These are phyloP conservation scores for Crossocerus cetratus DNA, from an alignment of 2,888 invertebrate genomes.

Conservation along the genomic window DNA sequence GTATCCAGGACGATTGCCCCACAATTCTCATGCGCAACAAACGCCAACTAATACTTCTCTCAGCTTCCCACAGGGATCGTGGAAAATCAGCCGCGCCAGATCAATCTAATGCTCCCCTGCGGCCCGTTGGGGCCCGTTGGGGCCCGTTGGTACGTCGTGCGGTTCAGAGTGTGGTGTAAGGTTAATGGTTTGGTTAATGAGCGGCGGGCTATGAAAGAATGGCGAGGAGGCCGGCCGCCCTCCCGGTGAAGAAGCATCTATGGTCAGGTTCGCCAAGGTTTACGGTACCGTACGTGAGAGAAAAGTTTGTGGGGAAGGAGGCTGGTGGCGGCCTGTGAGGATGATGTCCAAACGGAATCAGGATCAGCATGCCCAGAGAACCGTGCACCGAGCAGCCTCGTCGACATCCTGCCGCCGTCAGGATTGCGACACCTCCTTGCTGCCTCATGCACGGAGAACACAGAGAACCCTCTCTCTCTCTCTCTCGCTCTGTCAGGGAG, in stretches of 20 bases:
- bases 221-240: too few species aligned
- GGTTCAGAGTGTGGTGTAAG: too few species aligned
- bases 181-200: neutral
- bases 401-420: constrained; percentile 72
- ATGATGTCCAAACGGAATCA: constrained; percentile 63
- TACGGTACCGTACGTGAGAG: constrained; percentile 22
- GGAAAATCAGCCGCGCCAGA: too few species aligned
- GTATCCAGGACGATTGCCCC: constrained; percentile 37
- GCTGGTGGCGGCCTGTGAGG: constrained; percentile 1
- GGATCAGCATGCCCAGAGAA: constrained; percentile 68
- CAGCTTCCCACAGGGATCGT: neutral
- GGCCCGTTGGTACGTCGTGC: too few species aligned
- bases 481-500: too few species aligned
- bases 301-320: constrained; percentile 35
- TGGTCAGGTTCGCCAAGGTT: constrained; percentile 1
- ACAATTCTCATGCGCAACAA: constrained; percentile 24
- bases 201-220: too few species aligned
- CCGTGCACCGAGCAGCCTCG: constrained; percentile 72
- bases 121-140: too few species aligned
- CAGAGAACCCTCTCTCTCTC: constrained; percentile 52
- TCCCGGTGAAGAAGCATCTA: neutral
- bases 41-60: constrained; percentile 17
- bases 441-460: constrained; percentile 59
- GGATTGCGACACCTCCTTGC: constrained; percentile 69
- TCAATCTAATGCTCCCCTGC: too few species aligned